Base-by-base conservation (phyloP, 2,797 vertebrate species). In the Sebastes oblongus region DNA sequence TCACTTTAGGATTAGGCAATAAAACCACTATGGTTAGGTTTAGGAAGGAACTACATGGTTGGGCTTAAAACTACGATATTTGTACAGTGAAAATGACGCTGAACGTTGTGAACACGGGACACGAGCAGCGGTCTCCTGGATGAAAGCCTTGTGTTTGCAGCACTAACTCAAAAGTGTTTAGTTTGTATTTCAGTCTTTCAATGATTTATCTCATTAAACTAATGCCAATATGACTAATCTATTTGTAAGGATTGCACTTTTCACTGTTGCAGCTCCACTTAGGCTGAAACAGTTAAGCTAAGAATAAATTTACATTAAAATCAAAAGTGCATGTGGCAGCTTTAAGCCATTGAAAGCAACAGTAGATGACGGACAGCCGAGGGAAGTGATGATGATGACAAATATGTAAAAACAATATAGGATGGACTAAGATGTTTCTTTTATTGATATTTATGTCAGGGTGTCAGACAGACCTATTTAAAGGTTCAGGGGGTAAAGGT, bases 261-360 rank as follows among this genome's bases (percentile, higher is more conserved):
- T 36, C 36, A 36, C 10, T 36, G 36, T 36, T 36, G 36, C 36
- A 36, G 36, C 36, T 36, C 36, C 36, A 36, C 36, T 36, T 36
- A 36, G 36, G 36, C 36, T 36, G 36, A 36, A 36, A 36, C 36
- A 36, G 36, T 36, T 36, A 36, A 36, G 34, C 34, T 36, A 36
- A 36, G 36, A 36, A 36, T 36, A 36, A 5, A 36, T 36, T 42
- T 42, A 71, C 67, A 55, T 60, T n/a, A 36, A 65, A 78, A 42
- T 46, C 7, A 18, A 46, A 86, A 77, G 71, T 30, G 59, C 24
- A 58, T 69, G 86, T 81, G 39, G 66, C 66, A 61, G 72, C 34
- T 77, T 68, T 25, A 46, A 34, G 73, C 89, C 79, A 85, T 72
- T 8, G 59, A 85, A 89, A 89, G 76, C 82, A 88, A 16, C 12